Evolutionary conservation across 2,797 vertebrate genomes (phyloP).

Genomic region (Acropternis orthonyx): DNA sequence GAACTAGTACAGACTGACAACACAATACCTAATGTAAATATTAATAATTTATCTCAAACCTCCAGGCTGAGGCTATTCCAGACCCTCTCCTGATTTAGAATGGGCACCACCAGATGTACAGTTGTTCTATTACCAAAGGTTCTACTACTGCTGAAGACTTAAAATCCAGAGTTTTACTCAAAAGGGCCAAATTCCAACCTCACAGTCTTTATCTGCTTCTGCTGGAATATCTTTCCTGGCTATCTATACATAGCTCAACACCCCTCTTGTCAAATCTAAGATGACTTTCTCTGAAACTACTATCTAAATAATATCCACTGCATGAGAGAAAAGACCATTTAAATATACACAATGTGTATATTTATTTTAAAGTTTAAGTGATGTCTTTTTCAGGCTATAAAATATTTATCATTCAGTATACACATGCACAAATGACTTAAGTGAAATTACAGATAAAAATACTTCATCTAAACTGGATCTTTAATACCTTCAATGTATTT

Average conservation of each 20-base stretch:
- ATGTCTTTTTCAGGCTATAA: background rate
- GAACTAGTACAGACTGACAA: background rate
- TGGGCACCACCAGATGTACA: background rate
- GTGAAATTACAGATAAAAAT: background rate
- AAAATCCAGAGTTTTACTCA: background rate
- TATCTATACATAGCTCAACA: background rate
- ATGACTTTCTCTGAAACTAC: background rate
- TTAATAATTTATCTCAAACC: background rate
- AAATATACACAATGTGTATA: background rate
- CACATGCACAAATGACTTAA: background rate
- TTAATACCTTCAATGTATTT: background rate
- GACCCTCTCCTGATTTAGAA: background rate
- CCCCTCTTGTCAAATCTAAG: background rate
- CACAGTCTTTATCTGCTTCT: background rate
- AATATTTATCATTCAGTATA: background rate
- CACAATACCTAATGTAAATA: background rate
- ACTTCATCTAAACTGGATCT: background rate
- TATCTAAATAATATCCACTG: background rate
- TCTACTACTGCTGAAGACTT: background rate
- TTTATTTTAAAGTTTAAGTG: background rate
- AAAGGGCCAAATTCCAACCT: background rate
- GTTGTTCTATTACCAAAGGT: background rate
- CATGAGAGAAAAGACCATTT: background rate
- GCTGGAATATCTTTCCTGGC: background rate
- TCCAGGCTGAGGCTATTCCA: background rate